phyloP scores from a whole-genome alignment of 2,113 vertebrate genomes.

The Chamaea fasciata region DNA sequence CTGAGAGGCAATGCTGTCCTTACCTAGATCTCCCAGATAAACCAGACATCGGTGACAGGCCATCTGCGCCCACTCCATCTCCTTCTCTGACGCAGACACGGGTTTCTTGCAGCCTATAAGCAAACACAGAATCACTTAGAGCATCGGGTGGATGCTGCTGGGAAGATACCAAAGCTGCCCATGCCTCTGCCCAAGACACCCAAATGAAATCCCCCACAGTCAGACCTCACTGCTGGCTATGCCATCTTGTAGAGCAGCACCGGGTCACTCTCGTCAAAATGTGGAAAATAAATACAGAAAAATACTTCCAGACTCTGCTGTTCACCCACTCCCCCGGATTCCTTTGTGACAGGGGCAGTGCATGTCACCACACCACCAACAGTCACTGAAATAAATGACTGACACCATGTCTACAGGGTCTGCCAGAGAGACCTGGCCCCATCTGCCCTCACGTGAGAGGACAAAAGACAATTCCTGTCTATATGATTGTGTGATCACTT shows the following conservation, averaged over 20 bases:
- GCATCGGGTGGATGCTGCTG: not conserved
- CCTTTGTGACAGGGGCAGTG: not conserved
- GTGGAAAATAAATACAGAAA: not conserved
- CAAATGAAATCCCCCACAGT: not conserved
- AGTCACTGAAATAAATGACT: not conserved
- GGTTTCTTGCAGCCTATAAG: slow-evolving; percentile 88
- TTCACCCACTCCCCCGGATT: too few relatives aligned
- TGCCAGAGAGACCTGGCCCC: not conserved
- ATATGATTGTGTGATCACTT: rapidly evolving
- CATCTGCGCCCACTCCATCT: slow-evolving; percentile 99
- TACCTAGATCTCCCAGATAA: slow-evolving; percentile 95
- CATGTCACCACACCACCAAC: rapidly evolving
- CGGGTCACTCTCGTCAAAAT: not conserved
- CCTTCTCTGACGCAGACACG: slow-evolving; percentile 88
- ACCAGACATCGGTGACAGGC: slow-evolving; percentile 95
- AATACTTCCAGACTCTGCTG: not conserved
- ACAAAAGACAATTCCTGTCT: not conserved
- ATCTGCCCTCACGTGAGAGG: not conserved
- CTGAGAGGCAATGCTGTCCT: not conserved
- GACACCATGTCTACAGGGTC: not conserved
- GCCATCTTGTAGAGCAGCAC: not conserved
- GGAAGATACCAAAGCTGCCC: not conserved
- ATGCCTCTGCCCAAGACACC: not conserved
- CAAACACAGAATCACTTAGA: not conserved
- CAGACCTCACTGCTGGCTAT: not conserved